Base-by-base conservation (phyloP, 2,113 vertebrate species). In the Lamprologus sp. region DNA sequence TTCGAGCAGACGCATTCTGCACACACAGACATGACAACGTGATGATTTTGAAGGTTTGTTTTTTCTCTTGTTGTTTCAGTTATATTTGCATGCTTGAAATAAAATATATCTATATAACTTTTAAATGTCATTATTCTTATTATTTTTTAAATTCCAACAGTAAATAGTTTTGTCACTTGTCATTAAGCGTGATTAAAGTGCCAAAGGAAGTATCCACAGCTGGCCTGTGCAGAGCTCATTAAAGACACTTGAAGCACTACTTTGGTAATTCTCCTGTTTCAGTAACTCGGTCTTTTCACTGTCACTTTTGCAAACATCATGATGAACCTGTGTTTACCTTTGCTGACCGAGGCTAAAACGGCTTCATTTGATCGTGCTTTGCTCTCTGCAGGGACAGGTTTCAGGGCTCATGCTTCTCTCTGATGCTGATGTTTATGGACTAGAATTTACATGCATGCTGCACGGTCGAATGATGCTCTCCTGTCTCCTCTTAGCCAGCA, bases 21-120 rank as follows among this genome's bases (percentile, higher is more conserved):
- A 14, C 21, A 56, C 12, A 6, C 0, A 5, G 54, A 14, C 21
- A 26, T 55, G 54, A 26, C 1, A 55, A 55, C 4, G 4, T 2
- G 12, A 26, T 8, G 21, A 26, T 8, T 26, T 0, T 56, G 21
- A 26, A 26, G 21, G 1, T 2, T 51, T 21, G 19, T 23, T 54
- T 56, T 55, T 26, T 26, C 54, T 56, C 12, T 56, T 26, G 21
- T 14, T 55, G 7, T 26, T 56, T 14, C 2, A 55, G 21, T 26
- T 55, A 54, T 0, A 12, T 54, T 23, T 7, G 10, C n/a, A 54
- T 23, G n/a, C n/a, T 54, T 54, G 10, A 21, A 54, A 21, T 54
- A 21, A 54, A 21, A n/a, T 51, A 0, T 45, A 49, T 19, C 4
- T 55, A 26, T 55, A 26, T 56, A 26, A 5, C 1, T 28, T 58